Conservation (phyloP, 1,140 invertebrate genomes). For the Trachymyrmex septentrionalis region DNA sequence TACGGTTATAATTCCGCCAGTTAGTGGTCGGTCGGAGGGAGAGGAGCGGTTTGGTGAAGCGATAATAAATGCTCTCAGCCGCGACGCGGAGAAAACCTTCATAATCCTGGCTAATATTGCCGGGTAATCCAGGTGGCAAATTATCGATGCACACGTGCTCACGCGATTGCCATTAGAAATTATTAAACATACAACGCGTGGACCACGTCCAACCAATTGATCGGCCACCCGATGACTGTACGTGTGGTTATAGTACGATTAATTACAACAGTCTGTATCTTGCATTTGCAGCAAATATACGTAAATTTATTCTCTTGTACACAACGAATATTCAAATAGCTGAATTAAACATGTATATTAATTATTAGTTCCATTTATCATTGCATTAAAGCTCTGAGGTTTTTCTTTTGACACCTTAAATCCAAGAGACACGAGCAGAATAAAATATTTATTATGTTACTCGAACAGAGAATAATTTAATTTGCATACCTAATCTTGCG, state of each 20-base stretch:
- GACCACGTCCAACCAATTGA: constrained; percentile 50
- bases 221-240: constrained; percentile 50
- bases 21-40: constrained; percentile 37
- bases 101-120: constrained; percentile 60
- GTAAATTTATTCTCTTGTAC: constrained; percentile 44
- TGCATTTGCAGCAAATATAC: constrained; percentile 3
- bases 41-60: constrained; percentile 29
- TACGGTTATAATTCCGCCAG: constrained; percentile 57
- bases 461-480: not conserved
- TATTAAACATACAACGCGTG: constrained; percentile 53
- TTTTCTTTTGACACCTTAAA: constrained; percentile 10
- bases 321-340: constrained; percentile 22
- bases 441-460: not conserved
- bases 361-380: constrained; percentile 21
- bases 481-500: not conserved
- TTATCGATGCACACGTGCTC: constrained; percentile 41
- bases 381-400: not conserved
- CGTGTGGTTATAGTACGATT: constrained; percentile 41
- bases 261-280: constrained; percentile 56
- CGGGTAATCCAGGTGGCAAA: constrained; percentile 51
- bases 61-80: constrained; percentile 42
- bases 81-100: constrained; percentile 44
- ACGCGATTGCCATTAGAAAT: constrained; percentile 56
- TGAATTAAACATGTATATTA: constrained; percentile 43
- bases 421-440: not conserved